phyloP scores from a whole-genome alignment of 1,140 invertebrate species.

The Helicoverpa armigera region DNA sequence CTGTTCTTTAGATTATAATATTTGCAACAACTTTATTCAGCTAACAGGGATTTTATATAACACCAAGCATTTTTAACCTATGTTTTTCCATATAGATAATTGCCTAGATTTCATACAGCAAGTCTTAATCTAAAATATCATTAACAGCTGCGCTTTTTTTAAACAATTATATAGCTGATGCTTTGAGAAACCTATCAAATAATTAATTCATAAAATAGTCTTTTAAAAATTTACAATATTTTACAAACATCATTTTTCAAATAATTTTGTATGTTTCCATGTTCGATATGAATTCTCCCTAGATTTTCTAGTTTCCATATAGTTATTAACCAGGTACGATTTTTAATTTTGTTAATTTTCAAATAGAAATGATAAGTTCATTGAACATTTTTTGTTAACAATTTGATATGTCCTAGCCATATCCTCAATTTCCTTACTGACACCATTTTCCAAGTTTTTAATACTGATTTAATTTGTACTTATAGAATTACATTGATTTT shows the following conservation, averaged over 20 bases:
- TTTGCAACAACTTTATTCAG: too few species aligned
- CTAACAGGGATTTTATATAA: background rate
- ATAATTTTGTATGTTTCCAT: background rate
- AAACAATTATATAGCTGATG: background rate
- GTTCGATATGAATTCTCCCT: slow-evolving; percentile 13
- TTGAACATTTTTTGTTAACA: slow-evolving; percentile 18
- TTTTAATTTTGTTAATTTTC: background rate
- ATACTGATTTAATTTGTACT: slow-evolving; percentile 46
- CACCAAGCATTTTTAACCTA: background rate
- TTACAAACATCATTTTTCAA: slow-evolving; percentile 5
- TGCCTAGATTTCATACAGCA: too few species aligned
- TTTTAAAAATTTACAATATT: slow-evolving; percentile 1
- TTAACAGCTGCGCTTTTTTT: slow-evolving; percentile 5
- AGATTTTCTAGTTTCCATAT: background rate
- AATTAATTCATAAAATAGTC: slow-evolving; percentile 14
- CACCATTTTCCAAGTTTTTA: background rate
- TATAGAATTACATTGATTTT: slow-evolving; percentile 17
- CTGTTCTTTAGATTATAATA: too few species aligned
- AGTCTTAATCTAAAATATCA: background rate
- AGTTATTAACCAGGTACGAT: slow-evolving; percentile 15
- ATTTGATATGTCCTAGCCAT: slow-evolving; percentile 45
- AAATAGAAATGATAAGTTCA: background rate
- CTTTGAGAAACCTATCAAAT: background rate
- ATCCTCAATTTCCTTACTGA: background rate
- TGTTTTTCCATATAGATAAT: too few species aligned